These are phyloP conservation scores for Myopa testacea DNA, from an alignment of 2,888 invertebrate genomes.

Conservation along the genomic window DNA sequence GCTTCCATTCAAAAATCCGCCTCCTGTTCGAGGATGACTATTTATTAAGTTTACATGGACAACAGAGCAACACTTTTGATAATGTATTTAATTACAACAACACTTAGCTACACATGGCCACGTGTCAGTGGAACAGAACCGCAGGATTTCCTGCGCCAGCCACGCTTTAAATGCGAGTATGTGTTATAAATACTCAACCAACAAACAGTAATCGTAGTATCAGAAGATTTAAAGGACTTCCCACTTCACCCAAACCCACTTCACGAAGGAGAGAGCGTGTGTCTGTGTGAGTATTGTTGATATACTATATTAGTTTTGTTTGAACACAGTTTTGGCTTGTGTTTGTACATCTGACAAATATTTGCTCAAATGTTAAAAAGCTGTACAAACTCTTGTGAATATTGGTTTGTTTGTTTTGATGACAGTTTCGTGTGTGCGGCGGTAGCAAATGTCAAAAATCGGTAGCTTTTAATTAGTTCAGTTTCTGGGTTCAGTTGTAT, in stretches of 20 bases:
- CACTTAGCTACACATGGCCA: slow-evolving; percentile 17
- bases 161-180: slow-evolving; percentile 14
- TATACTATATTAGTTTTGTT: slow-evolving; percentile 12
- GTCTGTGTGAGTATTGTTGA: background rate
- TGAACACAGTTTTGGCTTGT: background rate
- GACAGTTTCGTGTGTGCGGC: slow-evolving; percentile 45
- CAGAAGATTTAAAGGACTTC: slow-evolving; percentile 15
- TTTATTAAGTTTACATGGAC: no score
- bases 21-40: no score
- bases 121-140: background rate
- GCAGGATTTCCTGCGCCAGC: slow-evolving; percentile 15
- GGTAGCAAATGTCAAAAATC: slow-evolving; percentile 37
- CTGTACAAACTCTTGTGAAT: slow-evolving; percentile 40
- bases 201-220: slow-evolving; percentile 15
- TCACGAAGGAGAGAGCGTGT: background rate
- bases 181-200: slow-evolving; percentile 19
- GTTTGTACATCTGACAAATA: slow-evolving; percentile 19
- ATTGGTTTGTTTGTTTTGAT: slow-evolving; percentile 24
- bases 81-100: slow-evolving; percentile 35
- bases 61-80: background rate
- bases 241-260: background rate
- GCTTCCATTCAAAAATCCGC: background rate
- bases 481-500: background rate
- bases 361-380: slow-evolving; percentile 37
- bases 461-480: slow-evolving; percentile 55